These are phyloP conservation scores for Manis javanica DNA, from an alignment of 2,797 vertebrate species.

Conservation along the genomic window DNA sequence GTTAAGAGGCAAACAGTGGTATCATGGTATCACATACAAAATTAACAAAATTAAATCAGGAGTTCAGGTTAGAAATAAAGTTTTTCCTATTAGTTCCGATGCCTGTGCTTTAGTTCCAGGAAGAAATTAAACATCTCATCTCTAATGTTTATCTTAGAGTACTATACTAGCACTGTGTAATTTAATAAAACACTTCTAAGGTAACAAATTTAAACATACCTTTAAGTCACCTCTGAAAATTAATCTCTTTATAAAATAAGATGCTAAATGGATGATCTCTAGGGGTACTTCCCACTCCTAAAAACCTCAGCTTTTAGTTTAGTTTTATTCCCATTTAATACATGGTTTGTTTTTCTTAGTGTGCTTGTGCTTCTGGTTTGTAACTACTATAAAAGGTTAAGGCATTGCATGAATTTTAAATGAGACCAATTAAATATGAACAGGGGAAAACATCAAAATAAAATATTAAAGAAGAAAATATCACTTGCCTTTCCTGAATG, in stretches of 20 bases:
- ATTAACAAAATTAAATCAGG: slow-evolving; percentile 50
- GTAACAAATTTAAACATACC: slow-evolving; percentile 47
- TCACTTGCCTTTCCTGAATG: slow-evolving; percentile 93
- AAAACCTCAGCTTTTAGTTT: background rate
- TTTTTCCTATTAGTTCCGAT: slow-evolving; percentile 18
- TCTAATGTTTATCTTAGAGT: background rate
- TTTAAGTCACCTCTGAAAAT: background rate
- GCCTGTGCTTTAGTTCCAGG: slow-evolving; percentile 17
- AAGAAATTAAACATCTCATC: slow-evolving; percentile 20
- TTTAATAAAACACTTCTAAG: background rate
- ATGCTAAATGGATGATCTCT: background rate
- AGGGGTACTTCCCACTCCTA: background rate
- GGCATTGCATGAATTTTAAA: slow-evolving; percentile 53
- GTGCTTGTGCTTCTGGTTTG: background rate
- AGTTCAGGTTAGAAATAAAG: slow-evolving; percentile 21
- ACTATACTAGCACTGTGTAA: background rate
- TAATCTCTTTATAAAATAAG: background rate
- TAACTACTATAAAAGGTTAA: slow-evolving; percentile 48
- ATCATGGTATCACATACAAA: background rate
- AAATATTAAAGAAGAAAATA: slow-evolving; percentile 56
- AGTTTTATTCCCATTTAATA: slow-evolving; percentile 3
- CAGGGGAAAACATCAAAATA: background rate
- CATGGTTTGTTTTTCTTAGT: slow-evolving; percentile 44
- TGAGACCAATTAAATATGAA: slow-evolving; percentile 43
- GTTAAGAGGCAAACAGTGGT: background rate